Evolutionary conservation across 2,113 vertebrate genomes (phyloP), one percentile per base, ranked within the genome.

Genomic region (Lota lota): DNA sequence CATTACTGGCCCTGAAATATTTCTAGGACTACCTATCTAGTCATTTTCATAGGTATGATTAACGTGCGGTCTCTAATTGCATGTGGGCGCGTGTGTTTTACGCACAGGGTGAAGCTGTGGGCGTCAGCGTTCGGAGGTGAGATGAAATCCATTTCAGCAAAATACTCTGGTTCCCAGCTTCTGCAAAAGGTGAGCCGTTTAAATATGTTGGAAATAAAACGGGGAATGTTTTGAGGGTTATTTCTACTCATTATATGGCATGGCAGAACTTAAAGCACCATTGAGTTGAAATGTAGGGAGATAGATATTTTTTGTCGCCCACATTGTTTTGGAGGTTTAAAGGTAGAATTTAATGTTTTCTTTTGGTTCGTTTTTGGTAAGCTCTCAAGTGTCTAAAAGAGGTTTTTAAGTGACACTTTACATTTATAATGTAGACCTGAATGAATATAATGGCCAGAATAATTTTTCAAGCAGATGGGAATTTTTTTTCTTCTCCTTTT

Each of bases 81-180:
- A 47, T 14, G 40, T 47, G 40, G 40, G 40, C 12, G 40, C 40
- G 40, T 47, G 40, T 47, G 40, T 47, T 74, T 36, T 54, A 54
- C 63, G 54, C 64, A 65, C 88, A 98, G 96, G 70, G 96, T 99
- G 80, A 99, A 99, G 93, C 95, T 99, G 36, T 99, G 97, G 97
- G 96, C 97, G 91, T 99, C 97, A 47, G 97, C 97, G 2, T 99
- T 99, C 83, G 97, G 97, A 85, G 97, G 97, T 61, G 97, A 99
- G 86, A 97, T 99, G 90, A 97, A 99, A 91, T 99, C 97, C 89
- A 99, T 99, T 75, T 95, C 97, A 54, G 95, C 95, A 68, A 99
- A 98, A 88, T 99, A 99, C 83, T 99, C 97, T 0, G 97, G 97
- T 80, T 98, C 97, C 61, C 97, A 98, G 93, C 93, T 99, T 80